phyloP scores from a whole-genome alignment of 2,888 invertebrate species.

The Teleiodes luculella region DNA sequence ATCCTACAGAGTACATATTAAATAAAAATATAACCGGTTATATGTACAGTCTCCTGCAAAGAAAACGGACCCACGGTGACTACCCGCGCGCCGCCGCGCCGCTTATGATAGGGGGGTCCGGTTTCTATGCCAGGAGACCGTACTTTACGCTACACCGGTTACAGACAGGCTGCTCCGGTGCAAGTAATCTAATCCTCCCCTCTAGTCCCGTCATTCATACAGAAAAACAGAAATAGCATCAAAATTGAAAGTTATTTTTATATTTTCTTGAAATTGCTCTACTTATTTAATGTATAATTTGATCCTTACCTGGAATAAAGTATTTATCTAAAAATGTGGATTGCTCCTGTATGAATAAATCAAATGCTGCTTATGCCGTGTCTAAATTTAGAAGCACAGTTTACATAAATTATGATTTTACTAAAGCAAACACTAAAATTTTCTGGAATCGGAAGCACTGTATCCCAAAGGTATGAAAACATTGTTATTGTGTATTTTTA shows the following conservation, averaged over 20 bases:
- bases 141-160: too few relatives aligned
- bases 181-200: too few relatives aligned
- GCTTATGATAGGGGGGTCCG: too few relatives aligned
- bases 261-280: conserved; percentile 47
- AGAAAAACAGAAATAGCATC: conserved; percentile 61
- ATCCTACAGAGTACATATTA: too few relatives aligned
- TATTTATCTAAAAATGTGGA: conserved; percentile 34
- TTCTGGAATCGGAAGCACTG: conserved; percentile 60
- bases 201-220: conserved; percentile 6
- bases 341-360: conserved; percentile 38
- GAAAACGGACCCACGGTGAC: too few relatives aligned
- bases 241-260: conserved; percentile 75
- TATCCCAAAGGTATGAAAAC: conserved; percentile 55
- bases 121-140: too few relatives aligned
- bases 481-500: conserved; percentile 18
- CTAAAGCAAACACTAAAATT: conserved; percentile 63
- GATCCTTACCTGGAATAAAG: conserved; percentile 38
- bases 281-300: conserved; percentile 19
- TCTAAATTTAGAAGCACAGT: conserved; percentile 42
- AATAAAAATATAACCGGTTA: too few relatives aligned
- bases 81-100: too few relatives aligned
- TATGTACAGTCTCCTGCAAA: too few relatives aligned
- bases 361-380: conserved; percentile 39
- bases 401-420: conserved; percentile 71
- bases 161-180: too few relatives aligned